These are phyloP conservation scores for Onychomys leucogaster DNA, from an alignment of 2,797 vertebrate species.

Conservation along the genomic window DNA sequence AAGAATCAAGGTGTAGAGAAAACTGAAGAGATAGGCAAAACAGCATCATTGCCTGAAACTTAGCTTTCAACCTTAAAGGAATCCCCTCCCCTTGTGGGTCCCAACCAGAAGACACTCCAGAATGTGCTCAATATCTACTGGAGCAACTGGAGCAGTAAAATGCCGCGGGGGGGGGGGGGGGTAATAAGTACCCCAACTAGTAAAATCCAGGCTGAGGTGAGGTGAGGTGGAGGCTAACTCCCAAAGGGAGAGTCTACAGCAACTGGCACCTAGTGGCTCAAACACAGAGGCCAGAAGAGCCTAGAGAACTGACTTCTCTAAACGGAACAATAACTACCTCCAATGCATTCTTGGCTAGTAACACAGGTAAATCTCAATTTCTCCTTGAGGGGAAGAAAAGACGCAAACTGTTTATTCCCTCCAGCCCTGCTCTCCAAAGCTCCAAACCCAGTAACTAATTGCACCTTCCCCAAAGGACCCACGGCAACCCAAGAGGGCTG, in stretches of 20 bases:
- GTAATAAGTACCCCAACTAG: background rate
- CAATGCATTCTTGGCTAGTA: conserved; percentile 17
- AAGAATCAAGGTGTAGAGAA: conserved; percentile 57
- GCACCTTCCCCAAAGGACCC: conserved; percentile 61
- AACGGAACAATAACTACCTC: conserved; percentile 50
- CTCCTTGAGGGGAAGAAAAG: background rate
- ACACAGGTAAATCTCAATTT: conserved; percentile 67
- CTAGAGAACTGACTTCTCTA: conserved; percentile 20
- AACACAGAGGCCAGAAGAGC: background rate
- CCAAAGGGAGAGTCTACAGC: conserved; percentile 55
- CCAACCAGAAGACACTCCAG: conserved; percentile 8
- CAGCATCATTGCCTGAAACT: conserved; percentile 62
- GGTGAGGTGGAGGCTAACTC: background rate
- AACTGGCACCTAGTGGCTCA: background rate
- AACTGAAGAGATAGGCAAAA: conserved; percentile 13
- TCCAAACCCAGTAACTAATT: conserved; percentile 71
- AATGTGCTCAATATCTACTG: conserved; percentile 33
- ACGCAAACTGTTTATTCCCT: conserved; percentile 78
- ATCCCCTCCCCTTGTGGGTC: conserved; percentile 15
- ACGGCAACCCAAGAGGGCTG: conserved; percentile 44
- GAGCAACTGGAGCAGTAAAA: conserved; percentile 1
- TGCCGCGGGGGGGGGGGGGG: rapidly evolving
- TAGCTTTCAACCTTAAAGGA: conserved; percentile 47
- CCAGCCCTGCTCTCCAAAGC: conserved; percentile 44
- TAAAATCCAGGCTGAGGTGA: conserved; percentile 43